Evolutionary conservation across 1,140 invertebrate species (phyloP).

Genomic region (Drosophila kepulauana): DNA sequence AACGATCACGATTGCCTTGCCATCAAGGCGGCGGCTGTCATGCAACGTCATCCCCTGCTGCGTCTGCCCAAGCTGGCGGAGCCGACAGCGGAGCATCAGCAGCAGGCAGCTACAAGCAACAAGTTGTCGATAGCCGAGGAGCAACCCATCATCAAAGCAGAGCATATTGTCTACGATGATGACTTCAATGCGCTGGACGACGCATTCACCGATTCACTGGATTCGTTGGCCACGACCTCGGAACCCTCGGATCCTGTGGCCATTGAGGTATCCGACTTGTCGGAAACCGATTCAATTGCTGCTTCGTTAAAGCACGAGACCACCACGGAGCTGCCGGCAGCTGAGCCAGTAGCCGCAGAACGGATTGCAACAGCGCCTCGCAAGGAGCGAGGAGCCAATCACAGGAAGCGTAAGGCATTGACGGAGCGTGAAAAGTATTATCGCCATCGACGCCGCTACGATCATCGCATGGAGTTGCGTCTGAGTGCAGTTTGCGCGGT

Average conservation of each 20-base stretch:
- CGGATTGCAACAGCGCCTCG: background rate
- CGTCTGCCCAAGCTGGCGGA: background rate
- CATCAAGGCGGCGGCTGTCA: background rate
- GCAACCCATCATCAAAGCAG: background rate
- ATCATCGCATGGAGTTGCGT: conserved; percentile 71
- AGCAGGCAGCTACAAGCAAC: background rate
- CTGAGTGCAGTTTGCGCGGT: conserved; percentile 63
- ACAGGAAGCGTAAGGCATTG: conserved; percentile 30
- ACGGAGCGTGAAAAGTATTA: conserved; percentile 67
- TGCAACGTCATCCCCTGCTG: background rate
- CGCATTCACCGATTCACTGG: conserved; percentile 26
- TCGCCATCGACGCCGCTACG: conserved; percentile 71
- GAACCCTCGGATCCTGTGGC: conserved; percentile 40
- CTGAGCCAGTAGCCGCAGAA: background rate
- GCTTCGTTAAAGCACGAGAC: background rate
- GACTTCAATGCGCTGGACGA: background rate
- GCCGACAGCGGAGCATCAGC: conserved; percentile 3
- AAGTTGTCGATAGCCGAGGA: conserved; percentile 14
- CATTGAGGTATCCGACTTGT: conserved; percentile 35
- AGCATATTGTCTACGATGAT: background rate
- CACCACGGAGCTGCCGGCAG: background rate
- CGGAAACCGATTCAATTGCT: conserved; percentile 17
- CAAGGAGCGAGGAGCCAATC: background rate
- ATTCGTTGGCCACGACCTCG: conserved; percentile 25
- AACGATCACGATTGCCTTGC: conserved; percentile 57